Evolutionary conservation across 2,113 vertebrate species (phyloP).

Genomic region (Leptosomus discolor): DNA sequence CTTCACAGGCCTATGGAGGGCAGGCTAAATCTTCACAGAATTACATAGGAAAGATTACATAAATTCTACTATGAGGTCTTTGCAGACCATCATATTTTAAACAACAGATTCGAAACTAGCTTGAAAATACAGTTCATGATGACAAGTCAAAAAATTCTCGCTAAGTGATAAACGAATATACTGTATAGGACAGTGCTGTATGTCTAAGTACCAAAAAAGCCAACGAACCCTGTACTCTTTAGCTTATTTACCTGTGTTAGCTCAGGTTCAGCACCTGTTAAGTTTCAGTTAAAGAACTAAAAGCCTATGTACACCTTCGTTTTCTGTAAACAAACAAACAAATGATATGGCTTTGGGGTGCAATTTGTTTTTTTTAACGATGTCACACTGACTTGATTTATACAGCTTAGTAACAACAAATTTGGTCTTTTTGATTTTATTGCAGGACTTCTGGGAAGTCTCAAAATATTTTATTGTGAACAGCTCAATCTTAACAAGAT

Average conservation of each 20-base stretch:
- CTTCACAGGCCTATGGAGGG: neutral
- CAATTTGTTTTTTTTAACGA: neutral
- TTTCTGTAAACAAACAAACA: neutral
- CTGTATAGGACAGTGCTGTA: neutral
- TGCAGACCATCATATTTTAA: neutral
- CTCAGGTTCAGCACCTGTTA: neutral
- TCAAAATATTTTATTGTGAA: neutral
- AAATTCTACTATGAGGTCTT: neutral
- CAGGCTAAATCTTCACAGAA: neutral
- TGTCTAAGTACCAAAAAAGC: neutral
- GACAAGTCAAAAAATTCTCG: neutral
- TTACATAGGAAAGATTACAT: conserved; percentile 37
- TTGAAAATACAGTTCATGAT: neutral
- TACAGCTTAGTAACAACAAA: neutral
- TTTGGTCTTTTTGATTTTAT: neutral
- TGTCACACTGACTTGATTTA: neutral
- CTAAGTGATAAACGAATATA: neutral
- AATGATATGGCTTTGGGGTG: neutral
- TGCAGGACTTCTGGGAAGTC: neutral
- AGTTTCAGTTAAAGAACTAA: neutral
- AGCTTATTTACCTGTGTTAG: neutral
- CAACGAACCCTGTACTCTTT: neutral
- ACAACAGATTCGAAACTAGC: neutral
- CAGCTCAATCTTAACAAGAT: neutral
- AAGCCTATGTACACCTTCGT: neutral